A percentile compares a stretch with the other conserved stretches of the same genome.
These are phyloP conservation scores for Luffia ferchaultella DNA, from an alignment of 2,888 invertebrate genomes.

Conservation along the genomic window DNA sequence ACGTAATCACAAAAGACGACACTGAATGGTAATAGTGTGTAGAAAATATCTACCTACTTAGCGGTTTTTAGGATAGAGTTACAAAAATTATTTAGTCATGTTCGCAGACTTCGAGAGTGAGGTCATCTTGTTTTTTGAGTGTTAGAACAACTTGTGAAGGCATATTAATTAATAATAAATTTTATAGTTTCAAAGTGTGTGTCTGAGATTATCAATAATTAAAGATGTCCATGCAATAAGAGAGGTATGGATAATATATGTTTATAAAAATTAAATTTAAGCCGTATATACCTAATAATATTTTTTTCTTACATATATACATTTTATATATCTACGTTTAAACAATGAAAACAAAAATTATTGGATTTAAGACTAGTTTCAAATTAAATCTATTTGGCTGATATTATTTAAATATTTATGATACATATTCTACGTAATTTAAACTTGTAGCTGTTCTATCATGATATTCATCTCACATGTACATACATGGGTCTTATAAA, in stretches of 20 bases:
- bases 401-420: background rate
- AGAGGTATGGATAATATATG: too few relatives aligned
- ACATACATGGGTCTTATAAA: background rate
- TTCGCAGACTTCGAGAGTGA: slow-evolving; percentile 37
- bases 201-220: too few relatives aligned
- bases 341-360: too few relatives aligned
- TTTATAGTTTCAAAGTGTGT: background rate
- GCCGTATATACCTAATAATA: too few relatives aligned
- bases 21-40: slow-evolving; percentile 19
- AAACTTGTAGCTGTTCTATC: background rate
- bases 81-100: slow-evolving; percentile 39
- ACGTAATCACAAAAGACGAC: slow-evolving; percentile 43
- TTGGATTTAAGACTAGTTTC: too few relatives aligned
- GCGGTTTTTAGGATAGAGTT: background rate
- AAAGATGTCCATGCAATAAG: too few relatives aligned
- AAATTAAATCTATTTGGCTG: too few relatives aligned
- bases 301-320: too few relatives aligned
- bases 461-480: background rate
- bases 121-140: slow-evolving; percentile 22
- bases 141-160: background rate
- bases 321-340: too few relatives aligned
- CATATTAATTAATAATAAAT: background rate
- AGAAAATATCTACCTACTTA: background rate
- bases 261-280: too few relatives aligned
- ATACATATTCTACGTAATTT: background rate